Percentiles rank a stretch among this genome's conserved stretches.
Evolutionary conservation across 2,888 invertebrate genomes (phyloP).

Genomic region (Conistra vaccinii): DNA sequence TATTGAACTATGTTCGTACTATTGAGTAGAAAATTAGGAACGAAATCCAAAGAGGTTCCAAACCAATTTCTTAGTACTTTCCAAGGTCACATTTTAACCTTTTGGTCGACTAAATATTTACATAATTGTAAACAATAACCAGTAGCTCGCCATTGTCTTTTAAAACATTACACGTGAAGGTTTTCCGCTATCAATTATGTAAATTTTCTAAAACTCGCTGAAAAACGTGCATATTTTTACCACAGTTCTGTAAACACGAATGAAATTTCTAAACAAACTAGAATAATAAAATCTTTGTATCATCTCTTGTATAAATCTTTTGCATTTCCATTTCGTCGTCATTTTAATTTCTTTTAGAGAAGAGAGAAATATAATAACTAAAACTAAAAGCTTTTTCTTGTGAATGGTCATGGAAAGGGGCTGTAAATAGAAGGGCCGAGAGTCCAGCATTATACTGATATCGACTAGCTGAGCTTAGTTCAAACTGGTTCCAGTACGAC

Average conservation of each 20-base stretch:
- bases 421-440: slow-evolving; percentile 21
- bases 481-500: too few relatives aligned
- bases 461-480: neutral
- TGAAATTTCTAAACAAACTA: slow-evolving; percentile 12
- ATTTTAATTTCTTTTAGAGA: slow-evolving; percentile 31
- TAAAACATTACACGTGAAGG: slow-evolving; percentile 1
- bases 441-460: slow-evolving; percentile 2
- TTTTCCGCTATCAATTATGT: slow-evolving; percentile 19
- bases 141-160: slow-evolving; percentile 15
- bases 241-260: slow-evolving; percentile 16
- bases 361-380: neutral
- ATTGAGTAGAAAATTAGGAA: neutral
- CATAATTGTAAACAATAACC: slow-evolving; percentile 19
- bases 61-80: neutral
- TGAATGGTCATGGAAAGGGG: slow-evolving; percentile 11
- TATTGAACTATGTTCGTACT: neutral
- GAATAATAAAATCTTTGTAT: slow-evolving; percentile 10
- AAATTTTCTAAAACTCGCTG: slow-evolving; percentile 18
- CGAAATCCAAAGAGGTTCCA: neutral
- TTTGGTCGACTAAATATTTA: slow-evolving; percentile 11
- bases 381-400: slow-evolving; percentile 4
- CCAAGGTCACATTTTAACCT: neutral
- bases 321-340: slow-evolving; percentile 3
- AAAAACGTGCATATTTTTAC: slow-evolving; percentile 8
- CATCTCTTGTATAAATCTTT: neutral